A percentile compares a stretch with the other conserved stretches of the same genome.
Evolutionary conservation across 92 coral and sea anemone species (phyloP).

Genomic region (Porites lobata): DNA sequence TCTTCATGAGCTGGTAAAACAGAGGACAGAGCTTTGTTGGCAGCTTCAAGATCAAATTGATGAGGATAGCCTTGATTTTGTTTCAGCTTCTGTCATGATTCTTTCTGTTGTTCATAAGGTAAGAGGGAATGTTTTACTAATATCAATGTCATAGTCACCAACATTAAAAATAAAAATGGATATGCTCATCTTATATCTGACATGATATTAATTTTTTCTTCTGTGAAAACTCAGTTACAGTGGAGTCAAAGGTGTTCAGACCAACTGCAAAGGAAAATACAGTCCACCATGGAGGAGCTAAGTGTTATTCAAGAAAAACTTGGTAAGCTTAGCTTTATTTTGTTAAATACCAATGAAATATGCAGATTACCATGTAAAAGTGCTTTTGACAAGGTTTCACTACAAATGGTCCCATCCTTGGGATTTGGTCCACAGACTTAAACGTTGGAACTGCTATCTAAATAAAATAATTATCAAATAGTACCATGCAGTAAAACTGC

Average conservation of each 20-base stretch:
- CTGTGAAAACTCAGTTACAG: conserved; percentile 45
- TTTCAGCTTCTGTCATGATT: conserved; percentile 76
- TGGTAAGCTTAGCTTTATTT: conserved; percentile 45
- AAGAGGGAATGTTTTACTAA: not conserved
- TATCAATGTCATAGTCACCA: too few relatives aligned
- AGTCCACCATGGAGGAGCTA: conserved; percentile 41
- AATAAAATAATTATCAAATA: too few relatives aligned
- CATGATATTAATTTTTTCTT: too few relatives aligned
- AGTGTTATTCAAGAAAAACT: conserved; percentile 73
- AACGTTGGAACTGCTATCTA: too few relatives aligned
- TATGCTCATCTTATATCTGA: too few relatives aligned
- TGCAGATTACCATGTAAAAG: too few relatives aligned
- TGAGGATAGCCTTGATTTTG: conserved; percentile 53
- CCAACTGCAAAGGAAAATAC: conserved; percentile 58
- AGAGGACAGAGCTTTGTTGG: conserved; percentile 64
- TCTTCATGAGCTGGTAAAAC: conserved; percentile 65
- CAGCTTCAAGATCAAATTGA: conserved; percentile 70
- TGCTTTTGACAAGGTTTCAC: too few relatives aligned
- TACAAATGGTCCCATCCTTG: too few relatives aligned
- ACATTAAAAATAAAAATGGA: too few relatives aligned
- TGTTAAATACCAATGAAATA: too few relatives aligned
- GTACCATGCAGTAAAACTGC: too few relatives aligned
- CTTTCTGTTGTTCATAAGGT: conserved; percentile 70
- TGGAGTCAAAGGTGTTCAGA: conserved; percentile 41
- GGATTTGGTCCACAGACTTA: too few relatives aligned